Base-by-base conservation (phyloP, 1,140 invertebrate species). In the Ganaspis sp. region DNA sequence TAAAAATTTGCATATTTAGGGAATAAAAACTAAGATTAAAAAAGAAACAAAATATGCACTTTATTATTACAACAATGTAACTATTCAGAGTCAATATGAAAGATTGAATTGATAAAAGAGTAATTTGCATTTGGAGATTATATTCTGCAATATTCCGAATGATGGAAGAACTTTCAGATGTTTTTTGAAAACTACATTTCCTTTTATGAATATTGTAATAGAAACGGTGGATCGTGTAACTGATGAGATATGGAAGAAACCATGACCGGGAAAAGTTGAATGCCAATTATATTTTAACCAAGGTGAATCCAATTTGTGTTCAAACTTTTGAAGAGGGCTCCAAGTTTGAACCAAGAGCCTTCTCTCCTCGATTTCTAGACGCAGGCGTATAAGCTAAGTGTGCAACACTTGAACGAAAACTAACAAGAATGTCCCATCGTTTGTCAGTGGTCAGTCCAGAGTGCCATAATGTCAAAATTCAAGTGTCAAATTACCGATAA, bases 241-340 rank as follows among this genome's bases (percentile, higher is more conserved):
- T 12, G 49, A 26, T 15, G 70, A 42, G 54, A 15, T 70, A 81
- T 54, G 19, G 64, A 72, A 34, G 49, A 71, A 71, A 74, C 69
- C 72, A 69, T 80, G 80, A 80, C 70, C 72, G 78, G 78, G 86
- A 84, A 86, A 84, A 86, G 87, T 86, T 82, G 86, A 90, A 88
- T 86, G 86, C 87, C 88, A 89, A 90, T 90, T 90, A 90, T 88
- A 88, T 83, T 89, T 87, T 86, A 87, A 87, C 85, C 84, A 85
- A 82, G 84, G 79, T 74, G 82, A 87, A 81, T 90, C 88, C 89
- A 90, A 90, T 90, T 90, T 90, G 88, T 85, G 84, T 85, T 76
- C 74, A 83, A 84, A 84, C 73, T 79, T 84, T 74, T 89, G 74
- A 78, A 90, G 89, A 83, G 84, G 87, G 77, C 85, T 87, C 84